A percentile compares a stretch with the other conserved stretches of the same genome.
These are phyloP conservation scores for Ascaphus truei DNA, from an alignment of 2,113 vertebrate genomes.

Conservation along the genomic window DNA sequence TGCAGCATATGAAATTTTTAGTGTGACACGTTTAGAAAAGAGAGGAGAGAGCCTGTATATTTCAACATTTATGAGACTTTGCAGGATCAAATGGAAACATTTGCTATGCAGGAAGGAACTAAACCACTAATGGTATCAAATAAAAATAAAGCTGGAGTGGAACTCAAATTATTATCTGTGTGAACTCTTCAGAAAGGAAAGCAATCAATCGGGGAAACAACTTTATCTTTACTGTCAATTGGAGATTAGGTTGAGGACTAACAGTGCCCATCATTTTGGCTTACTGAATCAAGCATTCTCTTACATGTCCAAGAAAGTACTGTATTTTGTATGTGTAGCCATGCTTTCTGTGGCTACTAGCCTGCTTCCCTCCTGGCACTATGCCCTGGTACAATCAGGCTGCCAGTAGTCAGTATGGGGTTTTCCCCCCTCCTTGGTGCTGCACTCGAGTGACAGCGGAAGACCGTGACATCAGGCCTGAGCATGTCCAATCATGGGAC, in stretches of 20 bases:
- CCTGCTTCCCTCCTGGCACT: too few species aligned
- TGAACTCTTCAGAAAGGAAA: background rate
- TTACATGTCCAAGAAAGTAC: too few species aligned
- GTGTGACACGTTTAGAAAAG: background rate
- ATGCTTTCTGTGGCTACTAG: too few species aligned
- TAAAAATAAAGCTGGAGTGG: background rate
- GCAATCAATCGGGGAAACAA: background rate
- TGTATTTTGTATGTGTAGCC: too few species aligned
- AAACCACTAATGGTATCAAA: background rate
- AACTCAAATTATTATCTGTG: background rate
- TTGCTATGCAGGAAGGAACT: background rate
- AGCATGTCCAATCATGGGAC: too few species aligned
- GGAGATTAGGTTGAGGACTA: background rate
- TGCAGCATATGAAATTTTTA: background rate
- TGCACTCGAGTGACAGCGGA: too few species aligned
- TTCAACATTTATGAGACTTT: background rate
- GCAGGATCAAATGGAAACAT: background rate
- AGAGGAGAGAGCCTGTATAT: background rate
- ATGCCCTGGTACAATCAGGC: too few species aligned
- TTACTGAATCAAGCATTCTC: too few species aligned
- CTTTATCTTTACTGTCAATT: background rate
- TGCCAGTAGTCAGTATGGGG: too few species aligned
- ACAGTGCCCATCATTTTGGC: too few species aligned
- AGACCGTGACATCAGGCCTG: too few species aligned
- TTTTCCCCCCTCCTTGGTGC: too few species aligned